These are phyloP conservation scores for Apostichopus japonicus DNA, from an alignment of 35 echinoderm and acorn worm genomes.

Conservation along the genomic window DNA sequence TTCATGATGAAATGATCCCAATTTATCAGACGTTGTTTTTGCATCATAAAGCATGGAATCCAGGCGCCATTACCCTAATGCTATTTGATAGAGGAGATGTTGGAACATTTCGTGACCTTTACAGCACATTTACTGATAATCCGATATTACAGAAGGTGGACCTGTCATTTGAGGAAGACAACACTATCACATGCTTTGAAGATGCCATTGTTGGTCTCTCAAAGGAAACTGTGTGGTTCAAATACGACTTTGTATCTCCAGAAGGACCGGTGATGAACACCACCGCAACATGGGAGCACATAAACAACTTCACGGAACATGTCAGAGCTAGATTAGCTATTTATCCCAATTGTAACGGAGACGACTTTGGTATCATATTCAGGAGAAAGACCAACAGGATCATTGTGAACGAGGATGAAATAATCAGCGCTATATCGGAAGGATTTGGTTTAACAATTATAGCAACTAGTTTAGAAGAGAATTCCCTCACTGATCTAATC, in stretches of 20 bases:
- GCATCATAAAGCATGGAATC: neutral
- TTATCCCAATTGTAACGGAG: neutral
- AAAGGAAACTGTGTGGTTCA: constrained; percentile 9
- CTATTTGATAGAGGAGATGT: neutral
- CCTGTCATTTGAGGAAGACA: neutral
- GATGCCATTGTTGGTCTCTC: constrained; percentile 17
- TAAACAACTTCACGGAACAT: neutral
- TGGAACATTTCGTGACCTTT: neutral
- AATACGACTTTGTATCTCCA: neutral
- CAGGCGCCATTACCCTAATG: neutral
- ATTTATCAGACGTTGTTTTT: neutral
- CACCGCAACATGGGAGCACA: neutral
- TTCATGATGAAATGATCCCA: constrained; percentile 9
- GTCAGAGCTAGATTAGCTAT: constrained; percentile 11
- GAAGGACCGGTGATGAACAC: neutral
- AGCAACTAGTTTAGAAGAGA: neutral
- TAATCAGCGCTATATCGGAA: neutral
- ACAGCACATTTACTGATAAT: neutral
- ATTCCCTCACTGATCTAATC: constrained; percentile 1
- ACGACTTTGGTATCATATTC: constrained; percentile 10
- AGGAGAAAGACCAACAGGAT: neutral
- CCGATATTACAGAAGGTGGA: neutral
- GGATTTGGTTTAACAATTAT: neutral
- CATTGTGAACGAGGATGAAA: constrained; percentile 7
- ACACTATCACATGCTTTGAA: constrained; percentile 12